Base-by-base conservation (phyloP, 2,888 invertebrate species). In the Meteorus cinctellus region DNA sequence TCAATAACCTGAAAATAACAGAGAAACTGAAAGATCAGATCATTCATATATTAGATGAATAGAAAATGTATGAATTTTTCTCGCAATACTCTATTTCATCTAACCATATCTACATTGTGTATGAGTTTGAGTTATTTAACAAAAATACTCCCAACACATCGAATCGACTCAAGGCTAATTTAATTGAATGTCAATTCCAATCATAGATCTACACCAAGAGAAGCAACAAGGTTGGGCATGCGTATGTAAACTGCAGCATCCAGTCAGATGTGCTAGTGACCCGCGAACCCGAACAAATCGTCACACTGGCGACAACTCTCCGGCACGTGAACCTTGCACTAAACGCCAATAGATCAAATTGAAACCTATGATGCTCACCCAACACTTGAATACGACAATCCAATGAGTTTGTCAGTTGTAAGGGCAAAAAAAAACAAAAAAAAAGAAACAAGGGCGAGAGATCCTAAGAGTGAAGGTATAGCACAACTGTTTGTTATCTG, bases 291-390 rank as follows among this genome's bases (percentile, higher is more conserved):
- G 12, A 31, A 41, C 24, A 8, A 65, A 65, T 65, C n/a, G 65
- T 12, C 65, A 24, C 31, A 19, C 55, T 6, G 41, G 12, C 36
- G 62, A 62, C 65, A 19, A 34, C 34, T 36, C n/a, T 36, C 62
- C 36, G 65, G 65, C 65, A 65, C 41, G 65, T 65, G 65, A 65
- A 36, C 65, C 36, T n/a, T 65, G 65, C 36, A n/a, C 19, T n/a
- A 19, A 41, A 36, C 31, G 24, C 4, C 31, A 29, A 29, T 34
- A 5, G 24, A 65, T 65, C 36, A 65, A 65, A 36, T 65, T 65
- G 19, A 36, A 36, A 41, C 19, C 65, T 12, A 36, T 16, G 19
- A 6, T 36, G 65, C 41, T 29, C 10, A 34, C 4, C 31, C 63
- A 24, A 16, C 8, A 19, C 14, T 4, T 14, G 1, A 16, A n/a